phyloP scores from a whole-genome alignment of 2,113 vertebrate genomes.

The Osmerus eperlanus region DNA sequence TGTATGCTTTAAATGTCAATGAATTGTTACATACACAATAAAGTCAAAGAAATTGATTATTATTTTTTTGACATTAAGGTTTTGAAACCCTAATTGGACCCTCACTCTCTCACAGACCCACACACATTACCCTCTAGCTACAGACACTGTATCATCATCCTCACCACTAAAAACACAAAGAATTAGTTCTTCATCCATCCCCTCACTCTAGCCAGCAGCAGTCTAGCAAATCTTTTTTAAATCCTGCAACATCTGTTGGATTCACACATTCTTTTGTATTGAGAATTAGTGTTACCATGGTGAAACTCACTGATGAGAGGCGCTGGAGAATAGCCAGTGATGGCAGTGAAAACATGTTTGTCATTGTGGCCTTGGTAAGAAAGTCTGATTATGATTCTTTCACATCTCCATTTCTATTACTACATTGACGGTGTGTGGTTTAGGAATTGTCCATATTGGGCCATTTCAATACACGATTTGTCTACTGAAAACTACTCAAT shows the following conservation, averaged over 20 bases:
- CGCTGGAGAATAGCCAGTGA: conserved; percentile 23
- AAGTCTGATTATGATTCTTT: conserved; percentile 5
- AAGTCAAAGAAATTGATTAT: conserved; percentile 42
- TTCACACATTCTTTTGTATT: neutral
- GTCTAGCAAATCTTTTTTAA: conserved; percentile 11
- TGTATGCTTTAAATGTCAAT: conserved; percentile 42
- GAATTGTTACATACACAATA: conserved; percentile 24
- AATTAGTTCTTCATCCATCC: neutral
- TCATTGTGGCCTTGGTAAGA: conserved; percentile 17
- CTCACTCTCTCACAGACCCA: too few relatives aligned
- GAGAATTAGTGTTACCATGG: conserved; percentile 58
- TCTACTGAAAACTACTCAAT: too few relatives aligned
- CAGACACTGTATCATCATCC: too few relatives aligned
- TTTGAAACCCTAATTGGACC: too few relatives aligned
- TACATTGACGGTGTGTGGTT: too few relatives aligned
- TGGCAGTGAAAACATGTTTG: conserved; percentile 20
- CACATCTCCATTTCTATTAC: neutral
- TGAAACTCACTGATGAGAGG: conserved; percentile 35
- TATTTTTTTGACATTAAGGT: neutral
- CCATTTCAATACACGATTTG: too few relatives aligned
- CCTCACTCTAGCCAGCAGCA: neutral
- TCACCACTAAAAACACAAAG: neutral
- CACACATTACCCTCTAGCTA: too few relatives aligned
- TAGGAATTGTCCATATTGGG: too few relatives aligned
- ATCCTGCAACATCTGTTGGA: conserved; percentile 4